Percentiles rank a stretch among this genome's conserved stretches.
Conservation (phyloP, 2,888 invertebrate species). For the Abrostola triplasia region DNA sequence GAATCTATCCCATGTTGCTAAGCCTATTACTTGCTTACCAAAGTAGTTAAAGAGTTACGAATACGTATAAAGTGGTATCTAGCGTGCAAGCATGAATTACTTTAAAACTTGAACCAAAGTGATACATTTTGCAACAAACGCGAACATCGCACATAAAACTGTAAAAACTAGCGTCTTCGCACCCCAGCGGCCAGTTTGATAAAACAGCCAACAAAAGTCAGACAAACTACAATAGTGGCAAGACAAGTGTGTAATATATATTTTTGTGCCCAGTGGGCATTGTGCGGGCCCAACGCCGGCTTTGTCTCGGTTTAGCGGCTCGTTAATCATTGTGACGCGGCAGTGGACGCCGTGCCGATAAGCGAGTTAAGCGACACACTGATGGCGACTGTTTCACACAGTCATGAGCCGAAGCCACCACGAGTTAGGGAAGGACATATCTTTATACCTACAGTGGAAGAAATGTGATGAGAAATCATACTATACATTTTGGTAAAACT, state of each 20-base stretch:
- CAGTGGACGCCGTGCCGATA: slow-evolving; percentile 66
- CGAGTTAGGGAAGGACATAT: slow-evolving; percentile 38
- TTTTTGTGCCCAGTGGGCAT: slow-evolving; percentile 55
- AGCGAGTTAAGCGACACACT: slow-evolving; percentile 50
- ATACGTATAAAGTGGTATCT: background rate
- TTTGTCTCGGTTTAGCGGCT: slow-evolving; percentile 67
- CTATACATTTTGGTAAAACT: slow-evolving; percentile 15
- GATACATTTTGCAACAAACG: slow-evolving; percentile 36
- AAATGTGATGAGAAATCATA: slow-evolving; percentile 37
- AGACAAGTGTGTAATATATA: slow-evolving; percentile 66
- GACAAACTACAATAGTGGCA: slow-evolving; percentile 64
- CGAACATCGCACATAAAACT: slow-evolving; percentile 39
- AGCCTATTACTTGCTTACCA: too few species aligned
- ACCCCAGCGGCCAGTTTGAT: slow-evolving; percentile 52
- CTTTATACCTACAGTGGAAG: slow-evolving; percentile 34
- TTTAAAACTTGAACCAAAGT: slow-evolving; percentile 31
- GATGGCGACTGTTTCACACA: slow-evolving; percentile 38
- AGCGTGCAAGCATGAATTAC: slow-evolving; percentile 24
- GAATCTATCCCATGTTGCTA: too few species aligned
- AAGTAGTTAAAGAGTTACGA: too few species aligned
- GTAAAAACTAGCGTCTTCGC: slow-evolving; percentile 30
- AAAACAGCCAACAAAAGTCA: slow-evolving; percentile 61
- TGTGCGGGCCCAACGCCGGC: slow-evolving; percentile 61
- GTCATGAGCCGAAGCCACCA: slow-evolving; percentile 25
- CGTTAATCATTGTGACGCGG: slow-evolving; percentile 74